Conservation (phyloP, 2,888 invertebrate species). For the Frankliniella fusca region DNA sequence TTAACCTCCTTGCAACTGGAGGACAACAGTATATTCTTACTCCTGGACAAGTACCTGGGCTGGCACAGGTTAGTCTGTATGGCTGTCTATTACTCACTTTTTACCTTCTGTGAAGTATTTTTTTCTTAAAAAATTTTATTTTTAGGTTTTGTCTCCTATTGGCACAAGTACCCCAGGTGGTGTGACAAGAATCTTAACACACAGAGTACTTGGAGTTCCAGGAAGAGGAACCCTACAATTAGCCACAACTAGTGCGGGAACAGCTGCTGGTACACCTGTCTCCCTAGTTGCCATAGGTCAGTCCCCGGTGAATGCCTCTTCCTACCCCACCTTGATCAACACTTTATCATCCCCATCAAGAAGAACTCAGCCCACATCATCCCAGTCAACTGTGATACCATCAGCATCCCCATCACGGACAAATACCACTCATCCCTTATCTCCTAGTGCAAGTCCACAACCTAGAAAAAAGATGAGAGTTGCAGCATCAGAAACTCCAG, state of each 20-base stretch:
- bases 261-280: constrained; percentile 40
- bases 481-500: constrained; percentile 33
- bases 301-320: constrained; percentile 34
- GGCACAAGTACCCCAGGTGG: not conserved
- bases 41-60: constrained; percentile 49
- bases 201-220: not conserved
- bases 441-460: constrained; percentile 26
- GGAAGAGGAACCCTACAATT: constrained; percentile 42
- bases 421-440: constrained; percentile 28
- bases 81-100: not conserved
- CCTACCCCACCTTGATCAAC: constrained; percentile 38
- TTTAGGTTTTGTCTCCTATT: constrained; percentile 14
- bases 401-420: constrained; percentile 32
- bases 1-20: constrained; percentile 47
- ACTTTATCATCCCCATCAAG: constrained; percentile 38
- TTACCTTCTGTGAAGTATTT: not conserved
- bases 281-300: constrained; percentile 36
- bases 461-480: not conserved
- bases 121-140: not conserved
- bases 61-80: constrained; percentile 50
- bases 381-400: constrained; percentile 33
- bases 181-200: not conserved
- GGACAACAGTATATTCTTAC: constrained; percentile 49
- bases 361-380: constrained; percentile 32
- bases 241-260: constrained; percentile 44